Base-by-base conservation (phyloP, 2,888 invertebrate genomes). In the Hyles lineata region DNA sequence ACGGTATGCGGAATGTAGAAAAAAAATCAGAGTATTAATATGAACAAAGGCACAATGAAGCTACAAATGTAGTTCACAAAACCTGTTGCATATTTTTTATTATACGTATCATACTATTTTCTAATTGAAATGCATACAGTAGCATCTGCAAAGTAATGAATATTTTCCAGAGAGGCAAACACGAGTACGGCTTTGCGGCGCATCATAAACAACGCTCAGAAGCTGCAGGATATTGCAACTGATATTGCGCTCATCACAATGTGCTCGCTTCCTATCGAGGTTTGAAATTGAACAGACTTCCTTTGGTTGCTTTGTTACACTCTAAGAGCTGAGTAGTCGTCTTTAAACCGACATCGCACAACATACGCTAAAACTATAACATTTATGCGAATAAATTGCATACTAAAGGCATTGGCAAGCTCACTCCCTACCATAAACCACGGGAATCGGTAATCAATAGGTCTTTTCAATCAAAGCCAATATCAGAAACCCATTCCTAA, bases 181-280 rank as follows among this genome's bases (percentile, higher is more conserved):
- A 43, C 50, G 43, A 63, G 11, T 7, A 67, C 43, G 43, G 67
- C 67, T 43, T 43, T 50, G 67, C 67, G 43, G 67, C 67, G 67
- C 50, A 23, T 43, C 67, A 67, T 67, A 67, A 23, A 67, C 50
- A 67, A 67, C 67, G 23, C 23, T 73, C 73, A 74, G 70, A 61
- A 52, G 67, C 70, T 63, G 74, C 75, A 74, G 80, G 82, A 82
- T 82, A 83, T 83, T 82, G 76, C 75, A 32, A 63, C 74, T 76
- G 79, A 82, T 85, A 85, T 84, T 80, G 80, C 80, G 76, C 75
- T 78, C 81, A 78, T 82, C 82, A 78, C 80, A 79, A 79, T 79
- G 75, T 75, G 77, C 76, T 69, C 61, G 75, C 76, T 82, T 83
- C 79, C 82, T 81, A 82, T 83, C 82, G 79, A 78, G 75, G 77